Evolutionary conservation across 1,140 invertebrate genomes (phyloP).

Genomic region (Dryas iulia): DNA sequence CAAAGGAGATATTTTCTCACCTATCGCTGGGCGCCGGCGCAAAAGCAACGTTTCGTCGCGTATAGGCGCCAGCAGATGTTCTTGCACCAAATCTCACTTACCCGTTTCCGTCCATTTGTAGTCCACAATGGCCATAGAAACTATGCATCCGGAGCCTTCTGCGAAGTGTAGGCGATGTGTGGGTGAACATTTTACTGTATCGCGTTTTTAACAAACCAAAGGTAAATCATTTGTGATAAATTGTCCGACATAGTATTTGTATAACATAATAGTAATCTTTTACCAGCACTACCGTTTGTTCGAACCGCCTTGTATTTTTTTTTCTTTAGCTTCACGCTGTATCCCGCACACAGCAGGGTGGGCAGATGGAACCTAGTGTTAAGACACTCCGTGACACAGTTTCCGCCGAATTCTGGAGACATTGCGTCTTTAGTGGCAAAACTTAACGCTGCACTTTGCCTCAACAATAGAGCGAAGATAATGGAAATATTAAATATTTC

Average conservation of each 20-base stretch:
- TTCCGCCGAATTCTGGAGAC: no score
- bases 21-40: conserved; percentile 60
- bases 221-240: conserved; percentile 42
- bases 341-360: no score
- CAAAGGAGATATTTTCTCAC: conserved; percentile 71
- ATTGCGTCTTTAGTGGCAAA: no score
- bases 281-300: conserved; percentile 7
- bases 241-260: conserved; percentile 19
- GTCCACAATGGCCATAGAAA: conserved; percentile 67
- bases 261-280: conserved; percentile 14
- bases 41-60: conserved; percentile 31
- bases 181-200: conserved; percentile 48
- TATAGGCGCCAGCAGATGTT: conserved; percentile 59
- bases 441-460: no score
- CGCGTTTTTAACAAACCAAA: conserved; percentile 64
- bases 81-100: conserved; percentile 40
- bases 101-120: conserved; percentile 64
- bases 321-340: no score
- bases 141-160: conserved; percentile 48
- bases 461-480: no score
- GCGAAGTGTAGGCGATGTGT: conserved; percentile 68
- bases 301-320: neutral
- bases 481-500: no score
- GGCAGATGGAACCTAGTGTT: no score
- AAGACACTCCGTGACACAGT: no score